Conservation (phyloP, 2,797 vertebrate species). For the Parauchenoglanis punctatus region DNA sequence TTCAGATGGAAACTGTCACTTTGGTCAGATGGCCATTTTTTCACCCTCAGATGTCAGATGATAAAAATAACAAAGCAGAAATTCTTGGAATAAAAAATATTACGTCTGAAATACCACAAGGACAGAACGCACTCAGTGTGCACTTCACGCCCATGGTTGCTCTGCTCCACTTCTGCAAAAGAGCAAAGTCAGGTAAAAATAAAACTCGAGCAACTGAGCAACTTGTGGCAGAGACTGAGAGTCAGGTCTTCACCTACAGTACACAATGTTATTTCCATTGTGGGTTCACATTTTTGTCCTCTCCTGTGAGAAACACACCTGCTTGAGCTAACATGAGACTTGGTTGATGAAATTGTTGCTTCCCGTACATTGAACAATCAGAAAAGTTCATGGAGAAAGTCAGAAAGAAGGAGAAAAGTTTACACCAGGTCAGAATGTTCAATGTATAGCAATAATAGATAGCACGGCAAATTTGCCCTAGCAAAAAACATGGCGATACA, state of each 20-base stretch:
- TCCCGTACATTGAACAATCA: background rate
- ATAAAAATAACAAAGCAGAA: conserved; percentile 27
- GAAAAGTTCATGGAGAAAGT: background rate
- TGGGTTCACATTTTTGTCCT: background rate
- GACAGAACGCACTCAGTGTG: conserved; percentile 17
- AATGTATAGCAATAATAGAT: background rate
- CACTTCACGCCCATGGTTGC: background rate
- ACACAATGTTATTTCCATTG: background rate
- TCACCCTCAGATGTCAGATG: background rate
- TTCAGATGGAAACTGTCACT: background rate
- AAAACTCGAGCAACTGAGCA: background rate
- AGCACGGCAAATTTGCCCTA: background rate
- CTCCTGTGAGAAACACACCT: conserved; percentile 1
- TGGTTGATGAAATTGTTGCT: background rate
- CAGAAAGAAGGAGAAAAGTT: background rate
- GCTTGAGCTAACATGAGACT: background rate
- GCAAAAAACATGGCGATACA: background rate
- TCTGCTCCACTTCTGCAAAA: conserved; percentile 35
- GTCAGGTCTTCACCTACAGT: background rate
- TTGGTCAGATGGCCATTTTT: background rate
- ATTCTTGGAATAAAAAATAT: background rate
- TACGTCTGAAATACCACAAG: conserved; percentile 34
- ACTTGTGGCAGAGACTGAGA: conserved; percentile 23
- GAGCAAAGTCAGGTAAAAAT: conserved; percentile 34
- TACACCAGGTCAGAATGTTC: background rate